Evolutionary conservation across 1,140 invertebrate genomes (phyloP).

Genomic region (Bacillus rossius): DNA sequence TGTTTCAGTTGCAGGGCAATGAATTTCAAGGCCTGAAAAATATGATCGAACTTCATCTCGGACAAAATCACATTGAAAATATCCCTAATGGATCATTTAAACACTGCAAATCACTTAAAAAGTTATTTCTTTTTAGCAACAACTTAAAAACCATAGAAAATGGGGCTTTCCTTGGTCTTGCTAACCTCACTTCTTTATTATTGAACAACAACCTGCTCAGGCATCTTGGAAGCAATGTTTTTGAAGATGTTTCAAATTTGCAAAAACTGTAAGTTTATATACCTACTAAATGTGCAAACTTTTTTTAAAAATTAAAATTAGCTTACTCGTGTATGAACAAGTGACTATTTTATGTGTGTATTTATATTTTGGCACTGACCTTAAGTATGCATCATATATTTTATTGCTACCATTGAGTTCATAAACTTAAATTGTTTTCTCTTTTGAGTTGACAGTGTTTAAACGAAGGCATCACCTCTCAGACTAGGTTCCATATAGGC

Average conservation of each 20-base stretch:
- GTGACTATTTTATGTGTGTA: too few relatives aligned
- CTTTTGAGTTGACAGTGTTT: too few relatives aligned
- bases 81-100: constrained; percentile 47
- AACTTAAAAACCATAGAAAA: constrained; percentile 47
- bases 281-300: not conserved
- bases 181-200: constrained; percentile 51
- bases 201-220: constrained; percentile 56
- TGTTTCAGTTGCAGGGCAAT: constrained; percentile 41
- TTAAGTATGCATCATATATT: too few relatives aligned
- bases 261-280: constrained; percentile 45
- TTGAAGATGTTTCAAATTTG: constrained; percentile 43
- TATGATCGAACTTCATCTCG: constrained; percentile 52
- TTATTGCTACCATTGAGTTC: too few relatives aligned
- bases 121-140: constrained; percentile 56
- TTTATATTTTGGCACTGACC: too few relatives aligned
- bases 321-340: too few relatives aligned
- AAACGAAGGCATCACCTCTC: too few relatives aligned
- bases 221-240: constrained; percentile 44
- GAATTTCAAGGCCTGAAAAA: constrained; percentile 47
- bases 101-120: constrained; percentile 42
- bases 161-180: constrained; percentile 48
- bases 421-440: too few relatives aligned
- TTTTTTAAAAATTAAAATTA: too few relatives aligned
- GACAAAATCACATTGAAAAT: constrained; percentile 49
- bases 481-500: too few relatives aligned